Percentiles rank a stretch among this genome's conserved stretches.
Conservation (phyloP, 2,888 invertebrate genomes). For the Gortyna flavago region DNA sequence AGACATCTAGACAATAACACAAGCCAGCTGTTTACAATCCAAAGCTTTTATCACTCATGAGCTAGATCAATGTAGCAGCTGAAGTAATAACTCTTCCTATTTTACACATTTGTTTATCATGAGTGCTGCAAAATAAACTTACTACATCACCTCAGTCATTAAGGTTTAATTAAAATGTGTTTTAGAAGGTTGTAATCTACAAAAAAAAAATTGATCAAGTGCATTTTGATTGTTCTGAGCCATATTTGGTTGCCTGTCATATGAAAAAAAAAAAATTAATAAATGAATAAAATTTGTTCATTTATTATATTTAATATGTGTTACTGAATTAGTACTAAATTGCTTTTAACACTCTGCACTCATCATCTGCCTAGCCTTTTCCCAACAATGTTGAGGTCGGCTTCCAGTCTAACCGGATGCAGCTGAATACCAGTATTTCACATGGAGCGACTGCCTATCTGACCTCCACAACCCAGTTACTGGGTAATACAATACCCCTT, state of each 20-base stretch:
- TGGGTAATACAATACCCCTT: no score
- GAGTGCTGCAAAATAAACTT: constrained; percentile 12
- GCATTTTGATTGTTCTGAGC: background rate
- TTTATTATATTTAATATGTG: no score
- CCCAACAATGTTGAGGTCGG: no score
- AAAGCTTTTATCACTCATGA: constrained; percentile 10
- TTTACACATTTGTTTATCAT: constrained; percentile 15
- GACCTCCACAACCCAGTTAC: no score
- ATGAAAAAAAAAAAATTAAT: background rate
- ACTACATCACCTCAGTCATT: background rate
- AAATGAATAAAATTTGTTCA: no score
- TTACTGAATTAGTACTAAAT: background rate
- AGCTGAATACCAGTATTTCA: no score
- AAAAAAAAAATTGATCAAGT: no score
- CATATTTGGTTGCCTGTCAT: background rate
- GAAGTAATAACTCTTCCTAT: constrained; percentile 30
- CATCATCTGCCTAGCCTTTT: no score
- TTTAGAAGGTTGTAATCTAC: background rate
- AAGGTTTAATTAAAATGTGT: constrained; percentile 5
- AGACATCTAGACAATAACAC: constrained; percentile 12
- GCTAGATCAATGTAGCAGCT: constrained; percentile 12
- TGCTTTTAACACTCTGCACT: no score
- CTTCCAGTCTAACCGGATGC: no score
- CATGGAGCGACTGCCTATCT: no score
- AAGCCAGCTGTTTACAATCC: constrained; percentile 31